These are phyloP conservation scores for Alouatta palliata DNA, from an alignment of 2,113 vertebrate genomes.

Conservation along the genomic window DNA sequence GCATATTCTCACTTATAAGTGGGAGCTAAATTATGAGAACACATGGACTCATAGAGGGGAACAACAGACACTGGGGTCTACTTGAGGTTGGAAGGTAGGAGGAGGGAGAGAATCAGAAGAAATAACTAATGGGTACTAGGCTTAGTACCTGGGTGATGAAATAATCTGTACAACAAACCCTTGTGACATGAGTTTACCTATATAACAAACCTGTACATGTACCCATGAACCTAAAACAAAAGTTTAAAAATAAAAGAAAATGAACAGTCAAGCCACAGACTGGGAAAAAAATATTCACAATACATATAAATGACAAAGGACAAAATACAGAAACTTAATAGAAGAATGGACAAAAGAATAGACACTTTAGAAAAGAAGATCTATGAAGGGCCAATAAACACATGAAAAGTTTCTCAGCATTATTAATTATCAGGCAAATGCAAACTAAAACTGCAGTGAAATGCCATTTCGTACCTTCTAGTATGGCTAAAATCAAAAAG, in stretches of 20 bases:
- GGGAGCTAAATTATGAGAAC: no score
- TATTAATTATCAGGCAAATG: conserved; percentile 21
- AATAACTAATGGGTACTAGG: no score
- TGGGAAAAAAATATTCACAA: background rate
- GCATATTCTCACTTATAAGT: no score
- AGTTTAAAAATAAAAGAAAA: background rate
- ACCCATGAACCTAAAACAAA: no score
- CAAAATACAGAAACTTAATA: background rate
- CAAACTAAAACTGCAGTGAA: conserved; percentile 30
- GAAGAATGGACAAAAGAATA: background rate
- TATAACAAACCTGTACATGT: no score
- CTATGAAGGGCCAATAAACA: background rate
- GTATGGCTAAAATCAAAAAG: conserved; percentile 19
- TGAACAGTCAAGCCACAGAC: conserved; percentile 12
- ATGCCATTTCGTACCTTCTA: background rate
- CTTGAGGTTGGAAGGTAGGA: no score
- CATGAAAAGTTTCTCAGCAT: background rate
- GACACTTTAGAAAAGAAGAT: background rate
- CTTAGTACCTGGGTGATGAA: no score
- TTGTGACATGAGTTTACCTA: no score
- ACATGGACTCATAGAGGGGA: no score
- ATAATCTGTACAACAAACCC: no score
- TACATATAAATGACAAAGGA: background rate
- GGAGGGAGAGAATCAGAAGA: no score
- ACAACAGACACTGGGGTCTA: no score